phyloP scores from a whole-genome alignment of 1,140 invertebrate species.

The Tetranychus cinnabarinus region DNA sequence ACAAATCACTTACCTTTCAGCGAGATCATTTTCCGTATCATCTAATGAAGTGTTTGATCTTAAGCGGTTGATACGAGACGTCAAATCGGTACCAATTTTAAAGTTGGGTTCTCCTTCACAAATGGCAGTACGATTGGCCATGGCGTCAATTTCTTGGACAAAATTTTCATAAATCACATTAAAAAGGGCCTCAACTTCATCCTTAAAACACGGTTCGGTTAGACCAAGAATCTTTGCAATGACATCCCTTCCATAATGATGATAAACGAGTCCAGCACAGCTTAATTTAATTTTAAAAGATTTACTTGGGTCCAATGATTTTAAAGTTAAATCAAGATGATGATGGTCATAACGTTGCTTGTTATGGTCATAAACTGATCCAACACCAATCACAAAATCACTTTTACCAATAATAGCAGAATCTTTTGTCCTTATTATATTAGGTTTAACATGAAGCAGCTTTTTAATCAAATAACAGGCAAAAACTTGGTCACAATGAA shows the following conservation, averaged over 20 bases:
- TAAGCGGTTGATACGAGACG: constrained; percentile 42
- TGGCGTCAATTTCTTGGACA: constrained; percentile 79
- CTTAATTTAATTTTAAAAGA: constrained; percentile 48
- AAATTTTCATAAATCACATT: constrained; percentile 66
- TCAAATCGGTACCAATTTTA: constrained; percentile 48
- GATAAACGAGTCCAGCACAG: constrained; percentile 81
- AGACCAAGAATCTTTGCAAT: constrained; percentile 27
- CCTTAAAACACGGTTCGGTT: constrained; percentile 10
- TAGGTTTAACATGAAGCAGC: constrained; percentile 47
- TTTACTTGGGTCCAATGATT: constrained; percentile 28
- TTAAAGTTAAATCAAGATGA: constrained; percentile 47
- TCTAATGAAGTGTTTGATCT: constrained; percentile 72
- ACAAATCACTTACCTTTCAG: neutral
- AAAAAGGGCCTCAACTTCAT: constrained; percentile 34
- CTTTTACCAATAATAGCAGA: constrained; percentile 43
- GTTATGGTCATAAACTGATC: constrained; percentile 51
- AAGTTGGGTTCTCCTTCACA: constrained; percentile 25
- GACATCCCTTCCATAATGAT: constrained; percentile 62
- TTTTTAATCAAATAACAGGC: constrained; percentile 72
- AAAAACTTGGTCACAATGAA: constrained; percentile 89
- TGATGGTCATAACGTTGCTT: constrained; percentile 72
- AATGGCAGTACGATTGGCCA: constrained; percentile 56
- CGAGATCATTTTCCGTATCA: constrained; percentile 13
- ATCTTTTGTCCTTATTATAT: constrained; percentile 46
- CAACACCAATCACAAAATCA: constrained; percentile 90